A percentile compares a stretch with the other conserved stretches of the same genome.
Evolutionary conservation across 2,113 vertebrate genomes (phyloP).

Genomic region (Chlorocebus sabaeus): DNA sequence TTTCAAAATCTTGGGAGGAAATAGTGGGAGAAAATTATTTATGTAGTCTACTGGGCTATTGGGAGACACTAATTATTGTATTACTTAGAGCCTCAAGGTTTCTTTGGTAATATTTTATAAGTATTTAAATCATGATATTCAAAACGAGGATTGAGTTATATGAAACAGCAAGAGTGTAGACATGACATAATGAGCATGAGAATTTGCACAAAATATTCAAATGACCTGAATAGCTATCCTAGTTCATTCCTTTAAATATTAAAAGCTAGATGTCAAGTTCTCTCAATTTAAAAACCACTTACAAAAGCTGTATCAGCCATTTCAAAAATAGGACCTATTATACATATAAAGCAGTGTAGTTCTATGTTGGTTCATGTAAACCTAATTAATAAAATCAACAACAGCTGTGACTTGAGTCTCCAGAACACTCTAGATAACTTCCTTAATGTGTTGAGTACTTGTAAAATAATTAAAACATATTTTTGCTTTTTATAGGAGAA

Average conservation of each 20-base stretch:
- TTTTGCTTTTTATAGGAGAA: neutral
- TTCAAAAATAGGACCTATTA: neutral
- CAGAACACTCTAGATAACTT: neutral
- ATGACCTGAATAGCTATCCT: neutral
- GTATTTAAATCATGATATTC: constrained; percentile 24
- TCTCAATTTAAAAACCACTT: neutral
- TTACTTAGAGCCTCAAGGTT: neutral
- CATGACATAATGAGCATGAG: neutral
- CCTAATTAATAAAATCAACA: neutral
- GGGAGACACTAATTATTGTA: neutral
- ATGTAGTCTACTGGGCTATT: neutral
- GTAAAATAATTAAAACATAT: neutral
- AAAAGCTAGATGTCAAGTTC: neutral
- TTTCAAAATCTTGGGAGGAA: neutral
- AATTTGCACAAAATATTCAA: neutral
- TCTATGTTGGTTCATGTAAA: neutral
- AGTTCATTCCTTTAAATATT: neutral
- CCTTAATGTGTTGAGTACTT: neutral
- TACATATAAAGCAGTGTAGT: neutral
- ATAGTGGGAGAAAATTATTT: neutral
- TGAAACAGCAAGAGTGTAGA: neutral
- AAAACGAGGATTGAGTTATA: neutral
- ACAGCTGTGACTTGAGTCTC: neutral
- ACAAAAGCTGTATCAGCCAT: neutral
- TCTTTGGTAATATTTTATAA: constrained; percentile 22